Evolutionary conservation across 2,888 invertebrate genomes (phyloP).

Genomic region (Eilema caniola): DNA sequence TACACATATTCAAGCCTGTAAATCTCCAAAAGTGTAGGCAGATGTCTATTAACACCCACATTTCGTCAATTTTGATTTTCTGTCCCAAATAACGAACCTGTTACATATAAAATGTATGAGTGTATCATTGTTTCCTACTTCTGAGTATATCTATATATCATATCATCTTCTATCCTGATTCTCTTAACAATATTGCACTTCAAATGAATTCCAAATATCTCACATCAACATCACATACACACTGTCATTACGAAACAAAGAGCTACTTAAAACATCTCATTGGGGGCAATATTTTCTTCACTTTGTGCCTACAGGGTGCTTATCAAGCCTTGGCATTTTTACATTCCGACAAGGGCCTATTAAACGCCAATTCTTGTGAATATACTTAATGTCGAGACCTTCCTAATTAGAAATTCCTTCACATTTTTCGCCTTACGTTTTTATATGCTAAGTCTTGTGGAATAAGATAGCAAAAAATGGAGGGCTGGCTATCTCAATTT

Average conservation of each 20-base stretch:
- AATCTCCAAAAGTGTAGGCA: no score
- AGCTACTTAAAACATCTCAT: constrained; percentile 22
- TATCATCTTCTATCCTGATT: not conserved
- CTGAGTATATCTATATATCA: not conserved
- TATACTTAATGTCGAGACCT: constrained; percentile 30
- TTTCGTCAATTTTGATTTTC: no score
- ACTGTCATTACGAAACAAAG: constrained; percentile 7
- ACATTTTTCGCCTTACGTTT: constrained; percentile 22
- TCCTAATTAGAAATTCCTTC: constrained; percentile 45
- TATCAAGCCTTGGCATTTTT: constrained; percentile 23
- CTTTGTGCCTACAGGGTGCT: constrained; percentile 4
- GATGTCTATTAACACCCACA: no score
- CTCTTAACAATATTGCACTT: not conserved
- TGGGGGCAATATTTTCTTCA: constrained; percentile 24
- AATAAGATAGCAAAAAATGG: not conserved
- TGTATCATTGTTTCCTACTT: no score
- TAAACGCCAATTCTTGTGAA: constrained; percentile 41
- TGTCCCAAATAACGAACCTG: no score
- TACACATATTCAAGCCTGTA: no score
- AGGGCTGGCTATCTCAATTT: not conserved
- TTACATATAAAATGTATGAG: no score
- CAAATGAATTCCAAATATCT: not conserved
- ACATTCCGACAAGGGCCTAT: constrained; percentile 27
- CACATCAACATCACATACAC: not conserved
- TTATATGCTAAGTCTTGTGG: constrained; percentile 14